These are phyloP conservation scores for Scaptomyza graminum DNA, from an alignment of 1,140 invertebrate species.

Conservation along the genomic window DNA sequence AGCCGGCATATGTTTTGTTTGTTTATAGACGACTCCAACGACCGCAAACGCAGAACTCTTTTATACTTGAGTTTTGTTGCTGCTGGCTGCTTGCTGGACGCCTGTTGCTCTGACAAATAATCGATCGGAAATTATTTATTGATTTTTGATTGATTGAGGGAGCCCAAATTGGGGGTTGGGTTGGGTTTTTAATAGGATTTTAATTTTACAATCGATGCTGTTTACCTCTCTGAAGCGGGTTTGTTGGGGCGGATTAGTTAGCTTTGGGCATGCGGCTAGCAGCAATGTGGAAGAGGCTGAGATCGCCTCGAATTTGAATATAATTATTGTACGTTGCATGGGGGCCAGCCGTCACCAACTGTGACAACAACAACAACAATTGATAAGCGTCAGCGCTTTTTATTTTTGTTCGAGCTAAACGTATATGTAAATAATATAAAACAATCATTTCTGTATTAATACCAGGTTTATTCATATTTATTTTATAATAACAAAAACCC, in stretches of 20 bases:
- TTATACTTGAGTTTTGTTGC: constrained; percentile 39
- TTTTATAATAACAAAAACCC: constrained; percentile 67
- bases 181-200: constrained; percentile 16
- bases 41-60: constrained; percentile 46
- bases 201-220: constrained; percentile 18
- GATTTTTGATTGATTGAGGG: constrained; percentile 80
- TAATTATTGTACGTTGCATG: constrained; percentile 54
- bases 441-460: constrained; percentile 14
- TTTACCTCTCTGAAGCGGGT: constrained; percentile 1
- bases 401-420: constrained; percentile 31
- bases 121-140: constrained; percentile 82
- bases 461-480: constrained; percentile 67
- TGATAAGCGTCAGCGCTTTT: constrained; percentile 36
- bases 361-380: constrained; percentile 24
- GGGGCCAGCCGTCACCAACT: constrained; percentile 39
- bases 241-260: constrained; percentile 78
- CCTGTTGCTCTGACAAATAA: constrained; percentile 80
- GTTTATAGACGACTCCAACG: constrained; percentile 41
- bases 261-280: constrained; percentile 74
- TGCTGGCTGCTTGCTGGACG: constrained; percentile 60
- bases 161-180: background rate
- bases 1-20: constrained; percentile 26
- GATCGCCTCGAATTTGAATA: constrained; percentile 72
- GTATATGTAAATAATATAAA: constrained; percentile 28
- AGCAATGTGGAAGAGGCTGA: constrained; percentile 63